Base-by-base conservation (phyloP, 2,113 vertebrate species). In the Labeo catla region DNA sequence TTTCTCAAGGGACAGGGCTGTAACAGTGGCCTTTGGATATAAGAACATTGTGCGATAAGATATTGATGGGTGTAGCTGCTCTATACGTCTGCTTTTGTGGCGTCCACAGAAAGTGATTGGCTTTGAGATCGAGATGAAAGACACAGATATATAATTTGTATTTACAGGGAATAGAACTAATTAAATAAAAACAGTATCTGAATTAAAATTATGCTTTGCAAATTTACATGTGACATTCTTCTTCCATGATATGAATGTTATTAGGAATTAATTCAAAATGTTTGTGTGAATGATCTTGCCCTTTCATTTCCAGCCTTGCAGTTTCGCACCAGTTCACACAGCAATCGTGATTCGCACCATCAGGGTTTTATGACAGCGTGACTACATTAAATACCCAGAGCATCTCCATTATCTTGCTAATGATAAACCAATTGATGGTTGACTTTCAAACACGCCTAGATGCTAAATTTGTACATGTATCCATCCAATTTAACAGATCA, bases 1-100 rank as follows among this genome's bases (percentile, higher is more conserved):
- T 90, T 87, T 86, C 86, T 89, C 84, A 89, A n/a, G 90, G 87
- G 91, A 91, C 89, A 15, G 86, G 72, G 72, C 89, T 88, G 78
- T 90, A 89, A 85, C 91, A 89, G 92, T 93, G 91, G 87, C 92
- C 93, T 93, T 94, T 94, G 57, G 65, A 73, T 61, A 74, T 45
- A 34, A 73, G 77, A 66, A 70, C 52, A 59, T 36, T 2, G 47
- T 21, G 84, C 45, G 76, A 73, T 54, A 80, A 70, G 65, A 80
- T 86, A 79, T 68, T 36, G 82, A 72, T 84, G 68, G 66, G 52
- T 84, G 82, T 59, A 84, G 82, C 52, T 23, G 49, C 45, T 82
- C 81, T 70, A 19, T 66, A 47, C 2, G 8, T 21, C 59, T 65
- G 78, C 57, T 63, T 70, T 68, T 77, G 47, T 43, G 45, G 65